These are phyloP conservation scores for Hydroisotoma schaefferi DNA, from an alignment of 2,888 invertebrate species.

Conservation along the genomic window DNA sequence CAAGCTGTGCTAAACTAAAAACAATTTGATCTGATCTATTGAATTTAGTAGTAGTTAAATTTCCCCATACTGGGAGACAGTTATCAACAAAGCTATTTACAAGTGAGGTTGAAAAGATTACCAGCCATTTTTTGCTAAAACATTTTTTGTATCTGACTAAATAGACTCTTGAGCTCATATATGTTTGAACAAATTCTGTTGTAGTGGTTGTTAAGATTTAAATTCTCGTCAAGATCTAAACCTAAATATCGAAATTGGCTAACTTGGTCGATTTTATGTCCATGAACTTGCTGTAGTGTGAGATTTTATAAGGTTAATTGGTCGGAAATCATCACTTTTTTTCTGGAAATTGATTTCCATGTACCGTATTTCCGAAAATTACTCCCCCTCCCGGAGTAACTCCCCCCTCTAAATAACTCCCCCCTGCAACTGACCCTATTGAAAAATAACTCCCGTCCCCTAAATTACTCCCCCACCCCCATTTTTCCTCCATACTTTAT, in stretches of 20 bases:
- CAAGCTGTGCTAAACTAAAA: not conserved
- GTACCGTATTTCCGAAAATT: no score
- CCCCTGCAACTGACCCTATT: no score
- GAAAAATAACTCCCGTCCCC: no score
- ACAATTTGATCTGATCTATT: not conserved
- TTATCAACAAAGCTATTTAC: not conserved
- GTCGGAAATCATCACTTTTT: no score
- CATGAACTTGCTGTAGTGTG: no score
- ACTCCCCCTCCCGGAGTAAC: no score
- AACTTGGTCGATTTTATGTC: not conserved
- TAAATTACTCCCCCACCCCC: no score
- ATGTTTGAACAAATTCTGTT: not conserved
- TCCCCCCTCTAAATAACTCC: no score
- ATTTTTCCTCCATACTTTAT: no score
- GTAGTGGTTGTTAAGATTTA: not conserved
- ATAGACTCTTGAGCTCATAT: not conserved
- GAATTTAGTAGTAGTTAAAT: not conserved
- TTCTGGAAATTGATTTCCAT: no score
- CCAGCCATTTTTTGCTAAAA: not conserved
- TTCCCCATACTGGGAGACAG: not conserved
- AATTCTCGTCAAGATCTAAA: not conserved
- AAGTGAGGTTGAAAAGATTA: not conserved
- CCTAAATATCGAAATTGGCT: not conserved
- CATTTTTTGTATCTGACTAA: not conserved
- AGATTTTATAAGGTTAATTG: no score